These are phyloP conservation scores for Lordiphosa fenestrarum DNA, from an alignment of 2,888 invertebrate species.

Conservation along the genomic window DNA sequence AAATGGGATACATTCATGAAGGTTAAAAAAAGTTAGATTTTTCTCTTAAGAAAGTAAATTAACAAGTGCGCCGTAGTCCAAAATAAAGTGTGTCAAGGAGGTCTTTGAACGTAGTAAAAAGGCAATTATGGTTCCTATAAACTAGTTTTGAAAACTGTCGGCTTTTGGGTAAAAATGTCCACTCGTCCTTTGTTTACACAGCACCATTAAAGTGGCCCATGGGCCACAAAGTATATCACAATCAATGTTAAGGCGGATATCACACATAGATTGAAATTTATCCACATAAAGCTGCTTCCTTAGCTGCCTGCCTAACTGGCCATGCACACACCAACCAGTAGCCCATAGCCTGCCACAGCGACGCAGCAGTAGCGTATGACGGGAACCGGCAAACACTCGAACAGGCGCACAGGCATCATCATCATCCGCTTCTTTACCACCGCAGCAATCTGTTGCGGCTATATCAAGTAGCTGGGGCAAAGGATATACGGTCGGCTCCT, in stretches of 20 bases:
- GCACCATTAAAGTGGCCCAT: constrained; percentile 80
- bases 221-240: constrained; percentile 80
- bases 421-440: not conserved
- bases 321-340: constrained; percentile 91
- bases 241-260: constrained; percentile 24
- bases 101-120: too few species aligned
- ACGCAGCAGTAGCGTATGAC: constrained; percentile 87
- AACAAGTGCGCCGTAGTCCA: too few species aligned
- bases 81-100: too few species aligned
- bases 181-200: constrained; percentile 2
- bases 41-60: too few species aligned
- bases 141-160: too few species aligned
- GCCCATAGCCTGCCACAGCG: constrained; percentile 87
- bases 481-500: constrained; percentile 76
- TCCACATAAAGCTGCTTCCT: constrained; percentile 41
- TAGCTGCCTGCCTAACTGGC: constrained; percentile 83
- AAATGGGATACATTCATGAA: too few species aligned
- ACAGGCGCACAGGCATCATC: constrained; percentile 74
- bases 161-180: too few species aligned
- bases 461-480: constrained; percentile 77
- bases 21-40: too few species aligned
- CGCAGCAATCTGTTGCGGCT: constrained; percentile 23
- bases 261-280: constrained; percentile 60
- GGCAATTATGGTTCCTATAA: too few species aligned
- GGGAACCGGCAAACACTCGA: constrained; percentile 87